Evolutionary conservation across 2,113 vertebrate genomes (phyloP), one percentile per base, ranked within the genome.

Genomic region (Urocynchramus pylzowi): DNA sequence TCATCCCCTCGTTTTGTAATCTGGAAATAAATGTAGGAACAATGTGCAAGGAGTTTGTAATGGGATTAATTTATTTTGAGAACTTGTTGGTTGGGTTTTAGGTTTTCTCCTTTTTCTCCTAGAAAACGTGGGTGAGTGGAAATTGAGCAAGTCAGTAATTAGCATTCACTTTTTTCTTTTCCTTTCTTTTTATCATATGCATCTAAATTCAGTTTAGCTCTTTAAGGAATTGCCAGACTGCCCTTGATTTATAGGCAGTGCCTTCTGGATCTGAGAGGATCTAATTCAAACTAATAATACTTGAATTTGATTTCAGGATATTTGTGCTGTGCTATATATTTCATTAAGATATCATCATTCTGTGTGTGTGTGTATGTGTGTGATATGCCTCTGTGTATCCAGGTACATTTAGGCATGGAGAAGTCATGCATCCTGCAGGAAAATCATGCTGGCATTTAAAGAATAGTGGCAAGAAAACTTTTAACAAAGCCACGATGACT

Each of bases 211-310:
- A 76, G 90, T 93, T 94, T 88, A 95, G 93, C 93, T 96, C 97
- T 97, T 97, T 95, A 93, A 82, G 90, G 90, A 93, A 89, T 92
- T 94, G 93, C 94, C 95, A 96, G 89, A 69, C 94, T 97, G 97
- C 97, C 95, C 96, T 96, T 93, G 95, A 97, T 95, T 98, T 97
- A 97, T 94, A 93, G 93, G 61, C 91, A 70, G 78, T 75, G 94
- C 95, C 95, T 97, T 82, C 79, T 77, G 75, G 74, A 97, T 94
- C 85, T 80, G 76, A 95, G 92, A 97, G 87, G 87, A 91, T 91
- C 96, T 96, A 82, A 94, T 95, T 97, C 96, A 96, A 96, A 97
- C 95, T 96, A 97, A 96, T 95, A 97, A 89, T 95, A 79, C 79
- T 84, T 39, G 96, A 94, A 97, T 94, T 77, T 56, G 89, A 95